phyloP scores from a whole-genome alignment of 2,797 vertebrate species.

The Lerista edwardsae region DNA sequence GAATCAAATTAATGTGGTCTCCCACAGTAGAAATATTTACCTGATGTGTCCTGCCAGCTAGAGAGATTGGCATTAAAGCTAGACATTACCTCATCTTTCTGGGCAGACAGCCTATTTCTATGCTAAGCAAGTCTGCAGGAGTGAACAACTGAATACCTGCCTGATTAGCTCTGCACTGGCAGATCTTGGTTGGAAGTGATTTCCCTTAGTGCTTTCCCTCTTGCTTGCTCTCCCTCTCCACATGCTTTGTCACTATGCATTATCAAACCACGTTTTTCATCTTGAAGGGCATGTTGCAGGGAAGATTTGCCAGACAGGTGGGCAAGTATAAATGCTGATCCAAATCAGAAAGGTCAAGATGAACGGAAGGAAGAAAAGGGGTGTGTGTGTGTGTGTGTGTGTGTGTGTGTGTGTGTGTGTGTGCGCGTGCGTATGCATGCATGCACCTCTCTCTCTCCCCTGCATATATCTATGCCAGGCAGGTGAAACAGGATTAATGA shows the following conservation, averaged over 20 bases:
- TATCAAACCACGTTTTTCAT: slow-evolving; percentile 67
- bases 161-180: slow-evolving; percentile 83
- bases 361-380: slow-evolving; percentile 50
- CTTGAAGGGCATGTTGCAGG: slow-evolving; percentile 68
- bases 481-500: slow-evolving; percentile 69
- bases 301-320: slow-evolving; percentile 69
- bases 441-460: background rate
- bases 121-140: slow-evolving; percentile 93
- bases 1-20: slow-evolving; percentile 76
- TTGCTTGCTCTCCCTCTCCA: slow-evolving; percentile 59
- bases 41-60: slow-evolving; percentile 86
- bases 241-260: slow-evolving; percentile 63
- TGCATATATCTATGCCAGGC: slow-evolving; percentile 56
- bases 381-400: slow-evolving; percentile 4
- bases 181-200: slow-evolving; percentile 73
- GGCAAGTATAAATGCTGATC: slow-evolving; percentile 62
- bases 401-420: background rate
- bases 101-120: slow-evolving; percentile 95
- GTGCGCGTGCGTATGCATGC: background rate
- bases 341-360: slow-evolving; percentile 70
- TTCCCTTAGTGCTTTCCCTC: slow-evolving; percentile 72
- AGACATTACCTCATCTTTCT: slow-evolving; percentile 99
- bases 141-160: slow-evolving; percentile 92
- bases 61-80: slow-evolving; percentile 97
- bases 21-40: slow-evolving; percentile 81